A percentile compares a stretch with the other conserved stretches of the same genome.
Conservation (phyloP, 2,113 vertebrate genomes). For the Mormyrus iriodes region DNA sequence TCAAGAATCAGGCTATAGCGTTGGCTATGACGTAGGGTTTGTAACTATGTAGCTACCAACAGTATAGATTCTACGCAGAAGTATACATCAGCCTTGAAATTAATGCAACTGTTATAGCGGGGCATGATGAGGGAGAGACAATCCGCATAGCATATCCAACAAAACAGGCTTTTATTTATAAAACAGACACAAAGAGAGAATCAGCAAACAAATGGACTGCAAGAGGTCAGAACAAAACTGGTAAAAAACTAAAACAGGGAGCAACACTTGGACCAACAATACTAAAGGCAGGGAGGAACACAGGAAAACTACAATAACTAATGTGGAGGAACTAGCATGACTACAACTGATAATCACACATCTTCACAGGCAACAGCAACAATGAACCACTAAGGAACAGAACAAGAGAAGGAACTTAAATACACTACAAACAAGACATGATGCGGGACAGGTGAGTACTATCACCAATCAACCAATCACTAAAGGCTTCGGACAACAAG, state of each 20-base stretch:
- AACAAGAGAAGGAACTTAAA: neutral
- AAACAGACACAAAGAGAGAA: neutral
- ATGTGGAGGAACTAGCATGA: neutral
- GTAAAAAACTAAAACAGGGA: too few relatives aligned
- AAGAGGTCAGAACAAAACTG: too few relatives aligned
- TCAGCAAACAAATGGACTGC: too few relatives aligned
- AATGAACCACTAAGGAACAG: neutral
- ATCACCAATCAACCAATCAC: too few relatives aligned
- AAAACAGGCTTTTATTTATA: neutral
- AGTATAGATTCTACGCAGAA: neutral
- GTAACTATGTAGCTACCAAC: neutral
- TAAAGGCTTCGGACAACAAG: too few relatives aligned
- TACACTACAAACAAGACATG: too few relatives aligned
- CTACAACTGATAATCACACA: neutral
- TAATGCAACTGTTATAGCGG: neutral
- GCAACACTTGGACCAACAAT: neutral
- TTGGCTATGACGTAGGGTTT: neutral
- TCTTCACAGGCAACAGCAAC: neutral
- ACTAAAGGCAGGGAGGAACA: neutral
- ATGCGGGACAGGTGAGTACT: too few relatives aligned
- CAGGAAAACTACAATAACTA: too few relatives aligned
- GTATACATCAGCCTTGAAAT: neutral
- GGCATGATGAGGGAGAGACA: neutral
- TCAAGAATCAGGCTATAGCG: neutral
- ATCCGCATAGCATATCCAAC: neutral